A percentile compares a stretch with the other conserved stretches of the same genome.
phyloP scores from a whole-genome alignment of 2,113 vertebrate genomes.

The Charadrius vociferus region DNA sequence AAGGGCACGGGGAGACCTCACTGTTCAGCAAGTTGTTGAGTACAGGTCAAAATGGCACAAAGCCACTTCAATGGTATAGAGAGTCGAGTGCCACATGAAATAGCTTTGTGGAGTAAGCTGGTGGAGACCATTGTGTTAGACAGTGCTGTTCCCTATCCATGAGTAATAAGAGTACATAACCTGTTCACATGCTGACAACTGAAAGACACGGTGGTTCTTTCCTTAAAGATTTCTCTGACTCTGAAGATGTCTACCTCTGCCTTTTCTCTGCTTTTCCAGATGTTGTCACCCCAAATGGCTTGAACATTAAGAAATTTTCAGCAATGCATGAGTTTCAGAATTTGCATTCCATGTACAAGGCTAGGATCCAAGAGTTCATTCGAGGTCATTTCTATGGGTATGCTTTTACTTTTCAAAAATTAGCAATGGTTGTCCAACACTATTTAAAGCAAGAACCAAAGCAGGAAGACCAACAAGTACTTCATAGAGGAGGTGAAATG shows the following conservation, averaged over 20 bases:
- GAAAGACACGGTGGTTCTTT: background rate
- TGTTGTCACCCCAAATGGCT: conserved; percentile 93
- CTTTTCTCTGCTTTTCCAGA: conserved; percentile 80
- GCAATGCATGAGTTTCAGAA: conserved; percentile 99
- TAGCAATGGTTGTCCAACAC: background rate
- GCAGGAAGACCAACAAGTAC: background rate
- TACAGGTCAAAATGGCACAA: background rate
- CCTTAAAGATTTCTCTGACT: background rate
- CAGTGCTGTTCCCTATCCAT: background rate
- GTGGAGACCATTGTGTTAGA: background rate
- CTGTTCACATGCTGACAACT: background rate
- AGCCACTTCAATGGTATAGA: background rate
- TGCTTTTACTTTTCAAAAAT: conserved; percentile 54
- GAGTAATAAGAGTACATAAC: background rate
- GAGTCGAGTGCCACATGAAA: background rate
- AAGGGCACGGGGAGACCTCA: background rate
- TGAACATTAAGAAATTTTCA: conserved; percentile 98
- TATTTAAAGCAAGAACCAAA: background rate
- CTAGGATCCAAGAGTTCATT: conserved; percentile 94
- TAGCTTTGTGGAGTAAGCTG: background rate
- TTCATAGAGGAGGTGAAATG: background rate
- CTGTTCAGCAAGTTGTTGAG: background rate
- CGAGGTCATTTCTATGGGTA: conserved; percentile 98
- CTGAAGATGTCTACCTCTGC: conserved; percentile 43
- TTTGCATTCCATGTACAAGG: conserved; percentile 91